Percentiles rank a stretch among this genome's conserved stretches.
These are phyloP conservation scores for Tolypeutes matacus DNA, from an alignment of 2,797 vertebrate genomes.

Conservation along the genomic window DNA sequence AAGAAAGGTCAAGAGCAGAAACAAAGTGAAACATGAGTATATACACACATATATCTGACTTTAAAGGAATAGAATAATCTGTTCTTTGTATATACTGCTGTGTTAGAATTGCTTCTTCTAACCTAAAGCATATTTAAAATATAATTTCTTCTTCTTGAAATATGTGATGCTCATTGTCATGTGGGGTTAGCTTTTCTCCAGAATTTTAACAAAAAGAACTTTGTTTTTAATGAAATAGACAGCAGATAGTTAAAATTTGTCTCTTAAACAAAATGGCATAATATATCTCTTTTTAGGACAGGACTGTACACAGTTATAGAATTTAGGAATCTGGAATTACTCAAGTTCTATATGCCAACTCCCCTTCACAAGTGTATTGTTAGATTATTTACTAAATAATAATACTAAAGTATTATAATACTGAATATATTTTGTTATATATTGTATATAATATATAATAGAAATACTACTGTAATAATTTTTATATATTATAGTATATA, in stretches of 20 bases:
- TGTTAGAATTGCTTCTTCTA: slow-evolving; percentile 41
- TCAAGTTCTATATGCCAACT: slow-evolving; percentile 79
- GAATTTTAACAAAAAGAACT: slow-evolving; percentile 66
- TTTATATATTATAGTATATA: too few species aligned
- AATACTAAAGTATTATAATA: too few species aligned
- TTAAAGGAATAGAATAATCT: slow-evolving; percentile 37
- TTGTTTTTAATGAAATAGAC: slow-evolving; percentile 72
- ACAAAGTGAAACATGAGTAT: background rate
- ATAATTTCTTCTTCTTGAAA: slow-evolving; percentile 55
- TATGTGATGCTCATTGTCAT: slow-evolving; percentile 6
- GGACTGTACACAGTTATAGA: slow-evolving; percentile 81
- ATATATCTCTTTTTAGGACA: slow-evolving; percentile 81
- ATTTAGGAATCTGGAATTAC: slow-evolving; percentile 83
- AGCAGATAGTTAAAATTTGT: slow-evolving; percentile 68
- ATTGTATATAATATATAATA: too few species aligned
- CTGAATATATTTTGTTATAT: too few species aligned
- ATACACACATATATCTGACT: background rate
- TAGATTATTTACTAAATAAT: slow-evolving; percentile 65
- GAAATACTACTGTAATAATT: too few species aligned
- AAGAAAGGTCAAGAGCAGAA: background rate
- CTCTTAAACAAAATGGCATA: slow-evolving; percentile 75
- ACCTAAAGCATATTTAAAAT: slow-evolving; percentile 54
- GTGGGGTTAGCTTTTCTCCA: slow-evolving; percentile 44
- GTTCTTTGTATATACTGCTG: background rate
- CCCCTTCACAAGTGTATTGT: slow-evolving; percentile 73